Evolutionary conservation across 2,888 invertebrate species (phyloP).

Genomic region (Trypoxylon attenuatum): DNA sequence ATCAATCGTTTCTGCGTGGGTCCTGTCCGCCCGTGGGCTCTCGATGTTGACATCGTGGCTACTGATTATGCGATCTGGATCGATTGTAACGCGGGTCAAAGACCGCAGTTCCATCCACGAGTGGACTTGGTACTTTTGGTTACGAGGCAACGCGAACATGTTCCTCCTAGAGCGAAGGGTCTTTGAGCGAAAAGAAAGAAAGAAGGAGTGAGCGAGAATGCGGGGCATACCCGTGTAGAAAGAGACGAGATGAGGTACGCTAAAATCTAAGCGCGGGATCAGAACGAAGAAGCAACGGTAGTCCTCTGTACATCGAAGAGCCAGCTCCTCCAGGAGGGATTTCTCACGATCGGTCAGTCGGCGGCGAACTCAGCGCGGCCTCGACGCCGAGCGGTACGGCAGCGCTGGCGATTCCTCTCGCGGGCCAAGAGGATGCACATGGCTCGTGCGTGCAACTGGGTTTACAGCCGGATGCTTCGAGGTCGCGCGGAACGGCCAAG

Average conservation of each 20-base stretch:
- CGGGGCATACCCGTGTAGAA: too few species aligned
- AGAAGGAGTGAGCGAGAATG: background rate
- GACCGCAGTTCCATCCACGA: background rate
- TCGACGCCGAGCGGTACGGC: conserved; percentile 1
- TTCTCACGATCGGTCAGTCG: conserved; percentile 50
- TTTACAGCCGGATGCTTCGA: conserved; percentile 56
- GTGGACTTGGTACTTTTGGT: background rate
- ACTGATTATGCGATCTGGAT: background rate
- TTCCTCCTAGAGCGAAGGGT: background rate
- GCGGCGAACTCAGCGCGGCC: conserved; percentile 34
- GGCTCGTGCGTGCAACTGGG: conserved; percentile 50
- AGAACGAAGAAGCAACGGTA: conserved; percentile 38
- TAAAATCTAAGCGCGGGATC: conserved; percentile 26
- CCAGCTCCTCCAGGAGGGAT: conserved; percentile 38
- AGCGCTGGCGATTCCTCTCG: background rate
- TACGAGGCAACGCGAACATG: background rate
- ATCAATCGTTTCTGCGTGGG: background rate
- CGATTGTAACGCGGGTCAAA: background rate
- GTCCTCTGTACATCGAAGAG: conserved; percentile 43
- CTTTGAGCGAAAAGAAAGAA: background rate
- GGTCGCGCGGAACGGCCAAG: conserved; percentile 21
- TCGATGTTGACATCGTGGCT: too few species aligned
- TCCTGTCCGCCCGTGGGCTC: too few species aligned
- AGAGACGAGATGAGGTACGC: too few species aligned
- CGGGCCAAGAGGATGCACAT: conserved; percentile 15